Conservation (phyloP, 2,888 invertebrate genomes). For the Cotesia congregata region DNA sequence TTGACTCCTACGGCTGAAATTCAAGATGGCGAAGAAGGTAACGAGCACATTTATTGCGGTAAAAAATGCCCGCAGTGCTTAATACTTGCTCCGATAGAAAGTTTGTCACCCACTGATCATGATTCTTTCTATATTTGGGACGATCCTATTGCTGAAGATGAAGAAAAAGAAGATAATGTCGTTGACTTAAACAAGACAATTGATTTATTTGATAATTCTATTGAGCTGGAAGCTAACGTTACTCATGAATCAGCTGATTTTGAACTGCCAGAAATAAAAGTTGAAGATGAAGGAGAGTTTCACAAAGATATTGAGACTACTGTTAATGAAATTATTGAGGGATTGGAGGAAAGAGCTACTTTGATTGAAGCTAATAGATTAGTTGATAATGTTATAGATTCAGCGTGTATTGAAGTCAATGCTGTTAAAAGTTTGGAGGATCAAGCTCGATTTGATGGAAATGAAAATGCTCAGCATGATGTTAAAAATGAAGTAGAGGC, state of each 20-base stretch:
- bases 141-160: slow-evolving; percentile 34
- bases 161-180: background rate
- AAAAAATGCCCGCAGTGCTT: slow-evolving; percentile 29
- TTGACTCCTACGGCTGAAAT: slow-evolving; percentile 55
- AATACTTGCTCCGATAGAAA: background rate
- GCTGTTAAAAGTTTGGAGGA: slow-evolving; percentile 7
- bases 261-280: slow-evolving; percentile 55
- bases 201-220: slow-evolving; percentile 41
- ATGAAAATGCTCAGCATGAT: background rate
- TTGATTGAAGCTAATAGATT: slow-evolving; percentile 51
- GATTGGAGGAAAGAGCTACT: slow-evolving; percentile 56
- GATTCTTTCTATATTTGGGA: slow-evolving; percentile 45
- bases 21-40: slow-evolving; percentile 28
- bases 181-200: slow-evolving; percentile 31
- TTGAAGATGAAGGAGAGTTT: slow-evolving; percentile 58
- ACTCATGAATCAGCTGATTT: slow-evolving; percentile 38
- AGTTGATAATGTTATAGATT: slow-evolving; percentile 54
- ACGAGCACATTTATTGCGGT: slow-evolving; percentile 31
- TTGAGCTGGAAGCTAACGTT: slow-evolving; percentile 27
- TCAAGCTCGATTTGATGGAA: background rate
- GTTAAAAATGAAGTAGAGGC: background rate
- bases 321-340: slow-evolving; percentile 62
- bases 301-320: slow-evolving; percentile 58
- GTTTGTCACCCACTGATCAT: slow-evolving; percentile 29
- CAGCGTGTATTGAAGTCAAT: slow-evolving; percentile 47